phyloP scores from a whole-genome alignment of 2,888 invertebrate species.

The Chaetogeoica ovagalla region DNA sequence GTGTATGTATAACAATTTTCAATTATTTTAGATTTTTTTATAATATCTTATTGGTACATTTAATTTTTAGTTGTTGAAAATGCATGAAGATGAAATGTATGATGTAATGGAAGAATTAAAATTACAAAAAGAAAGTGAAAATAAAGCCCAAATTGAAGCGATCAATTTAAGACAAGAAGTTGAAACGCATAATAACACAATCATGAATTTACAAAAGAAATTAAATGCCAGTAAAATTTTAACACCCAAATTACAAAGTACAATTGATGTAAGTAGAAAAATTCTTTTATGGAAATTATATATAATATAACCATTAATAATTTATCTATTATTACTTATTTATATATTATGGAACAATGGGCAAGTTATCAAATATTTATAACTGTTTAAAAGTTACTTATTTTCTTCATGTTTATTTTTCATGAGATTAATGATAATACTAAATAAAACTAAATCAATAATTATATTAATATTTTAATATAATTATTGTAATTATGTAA shows the following conservation, averaged over 20 bases:
- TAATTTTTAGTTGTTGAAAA: constrained; percentile 20
- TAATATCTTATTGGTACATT: neutral
- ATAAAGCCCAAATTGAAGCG: neutral
- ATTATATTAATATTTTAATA: too few species aligned
- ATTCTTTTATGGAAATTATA: neutral
- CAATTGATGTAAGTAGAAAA: constrained; percentile 21
- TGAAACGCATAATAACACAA: constrained; percentile 20
- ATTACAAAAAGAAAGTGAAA: constrained; percentile 12
- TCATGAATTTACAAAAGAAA: constrained; percentile 16
- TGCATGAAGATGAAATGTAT: neutral
- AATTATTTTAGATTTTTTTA: neutral
- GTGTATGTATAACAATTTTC: too few species aligned
- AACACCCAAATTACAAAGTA: constrained; percentile 31
- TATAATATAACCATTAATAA: neutral
- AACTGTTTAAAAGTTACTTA: too few species aligned
- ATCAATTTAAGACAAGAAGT: constrained; percentile 20
- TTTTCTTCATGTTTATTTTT: neutral
- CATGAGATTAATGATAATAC: too few species aligned
- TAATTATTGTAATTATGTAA: too few species aligned
- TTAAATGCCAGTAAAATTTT: constrained; percentile 8
- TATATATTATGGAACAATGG: too few species aligned
- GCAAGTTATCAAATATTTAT: too few species aligned
- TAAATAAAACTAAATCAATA: too few species aligned
- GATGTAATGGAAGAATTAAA: neutral
- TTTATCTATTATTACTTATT: neutral